Conservation (phyloP, 2,888 invertebrate genomes). For the Aphidius colemani region DNA sequence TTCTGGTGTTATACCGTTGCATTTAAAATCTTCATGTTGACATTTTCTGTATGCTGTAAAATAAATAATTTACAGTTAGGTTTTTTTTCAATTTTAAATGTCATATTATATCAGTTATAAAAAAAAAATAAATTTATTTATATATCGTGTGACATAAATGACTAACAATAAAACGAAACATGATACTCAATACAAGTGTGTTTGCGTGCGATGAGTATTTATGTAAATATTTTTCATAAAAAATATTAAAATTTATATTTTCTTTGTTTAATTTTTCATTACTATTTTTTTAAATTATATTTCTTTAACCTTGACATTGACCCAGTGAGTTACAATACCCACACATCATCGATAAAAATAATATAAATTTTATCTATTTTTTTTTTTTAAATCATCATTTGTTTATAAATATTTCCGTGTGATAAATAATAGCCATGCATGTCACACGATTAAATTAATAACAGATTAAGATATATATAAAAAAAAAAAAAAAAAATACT, state of each 20-base stretch:
- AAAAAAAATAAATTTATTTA: too few species aligned
- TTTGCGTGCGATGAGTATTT: too few species aligned
- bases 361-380: not conserved
- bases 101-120: too few species aligned
- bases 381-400: conserved; percentile 1
- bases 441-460: too few species aligned
- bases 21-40: conserved; percentile 84
- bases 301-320: conserved; percentile 11
- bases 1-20: conserved; percentile 70
- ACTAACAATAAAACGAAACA: too few species aligned
- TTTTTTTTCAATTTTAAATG: too few species aligned
- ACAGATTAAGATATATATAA: not conserved
- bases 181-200: too few species aligned
- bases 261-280: not conserved
- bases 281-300: not conserved
- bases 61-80: conserved; percentile 12
- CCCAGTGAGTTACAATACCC: conserved; percentile 7
- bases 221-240: too few species aligned
- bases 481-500: conserved; percentile 62
- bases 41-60: conserved; percentile 85
- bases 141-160: not conserved
- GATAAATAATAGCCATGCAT: too few species aligned
- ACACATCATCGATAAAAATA: conserved; percentile 5
- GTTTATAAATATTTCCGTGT: not conserved
- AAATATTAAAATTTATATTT: too few species aligned